These are phyloP conservation scores for Drosophila infuscata DNA, from an alignment of 2,888 invertebrate genomes.

Conservation along the genomic window DNA sequence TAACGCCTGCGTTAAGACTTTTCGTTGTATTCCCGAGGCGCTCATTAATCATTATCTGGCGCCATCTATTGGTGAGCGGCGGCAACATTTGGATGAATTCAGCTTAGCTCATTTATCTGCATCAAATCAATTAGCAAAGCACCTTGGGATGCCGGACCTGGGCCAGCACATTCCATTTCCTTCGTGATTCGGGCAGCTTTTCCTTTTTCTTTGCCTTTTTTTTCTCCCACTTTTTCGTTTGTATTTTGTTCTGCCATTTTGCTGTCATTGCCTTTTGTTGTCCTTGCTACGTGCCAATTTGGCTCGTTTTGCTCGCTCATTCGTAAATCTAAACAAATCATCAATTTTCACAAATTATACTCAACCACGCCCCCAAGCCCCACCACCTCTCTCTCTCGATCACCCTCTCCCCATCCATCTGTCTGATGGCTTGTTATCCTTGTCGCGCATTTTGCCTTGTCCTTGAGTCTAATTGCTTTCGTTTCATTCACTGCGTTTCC, in stretches of 20 bases:
- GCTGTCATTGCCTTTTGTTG: slow-evolving; percentile 24
- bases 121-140: slow-evolving; percentile 77
- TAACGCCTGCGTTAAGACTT: slow-evolving; percentile 22
- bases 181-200: slow-evolving; percentile 45
- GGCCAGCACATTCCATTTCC: slow-evolving; percentile 36
- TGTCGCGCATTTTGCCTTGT: slow-evolving; percentile 32
- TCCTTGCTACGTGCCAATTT: slow-evolving; percentile 75
- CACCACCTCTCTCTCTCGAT: slow-evolving; percentile 11
- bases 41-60: slow-evolving; percentile 76
- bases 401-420: neutral
- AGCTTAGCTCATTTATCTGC: slow-evolving; percentile 74
- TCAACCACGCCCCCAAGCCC: slow-evolving; percentile 27
- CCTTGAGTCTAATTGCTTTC: slow-evolving; percentile 72
- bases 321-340: slow-evolving; percentile 81
- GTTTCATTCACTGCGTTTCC: slow-evolving; percentile 60
- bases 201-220: slow-evolving; percentile 30
- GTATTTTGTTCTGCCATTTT: slow-evolving; percentile 13
- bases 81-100: slow-evolving; percentile 37
- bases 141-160: slow-evolving; percentile 53
- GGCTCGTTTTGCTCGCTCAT: slow-evolving; percentile 76
- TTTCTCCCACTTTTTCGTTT: neutral
- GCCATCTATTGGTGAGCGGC: slow-evolving; percentile 45
- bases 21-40: slow-evolving; percentile 12
- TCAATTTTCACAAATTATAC: slow-evolving; percentile 82
- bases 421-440: slow-evolving; percentile 2